Base-by-base conservation (phyloP, 2,797 vertebrate genomes). In the Chelmon rostratus region DNA sequence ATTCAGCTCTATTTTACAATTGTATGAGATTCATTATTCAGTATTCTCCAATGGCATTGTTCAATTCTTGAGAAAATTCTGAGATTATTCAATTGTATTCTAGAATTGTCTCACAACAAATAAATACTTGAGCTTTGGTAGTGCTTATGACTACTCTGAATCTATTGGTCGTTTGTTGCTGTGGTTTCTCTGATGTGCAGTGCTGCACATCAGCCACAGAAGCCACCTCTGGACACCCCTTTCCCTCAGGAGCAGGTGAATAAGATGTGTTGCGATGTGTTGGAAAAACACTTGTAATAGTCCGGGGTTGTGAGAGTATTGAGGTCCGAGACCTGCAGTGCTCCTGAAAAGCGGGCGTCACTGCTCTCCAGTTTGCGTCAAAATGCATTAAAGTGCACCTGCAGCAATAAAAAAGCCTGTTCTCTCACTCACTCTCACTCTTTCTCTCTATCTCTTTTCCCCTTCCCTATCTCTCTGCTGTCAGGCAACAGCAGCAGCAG, bases 241-340 rank as follows among this genome's bases (percentile, higher is more conserved):
- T 31, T 12, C 62, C 79, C 79, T 64, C 68, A 42, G 61, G 68
- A 84, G 35, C 40, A 28, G 40, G 68, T 74, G 87, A 81, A 75
- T 79, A 57, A 81, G 84, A 89, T 82, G 38, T 9, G 44, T 66
- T 82, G 33, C 0, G 63, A 84, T 82, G 76, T 78, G 83, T 73
- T 86, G 87, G 81, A 90, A 85, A 90, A 91, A 90, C 75, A 74
- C 72, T 63, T 15, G 63, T 85, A 85, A 86, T 76, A 28, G 80
- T 81, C 53, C 79, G 78, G 73, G 75, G 81, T 68, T 69, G 85
- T 71, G 87, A 87, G 86, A 88, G 63, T 70, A 88, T 71, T 77
- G 63, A 65, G 69, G 67, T 37, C 37, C 9, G 11, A 69, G 68
- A 79, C 81, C 74, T 28, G 78, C 75, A 68, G 78, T 66, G 65